Percentiles rank a stretch among this genome's conserved stretches.
Conservation (phyloP, 2,888 invertebrate genomes). For the Ceramica pisi region DNA sequence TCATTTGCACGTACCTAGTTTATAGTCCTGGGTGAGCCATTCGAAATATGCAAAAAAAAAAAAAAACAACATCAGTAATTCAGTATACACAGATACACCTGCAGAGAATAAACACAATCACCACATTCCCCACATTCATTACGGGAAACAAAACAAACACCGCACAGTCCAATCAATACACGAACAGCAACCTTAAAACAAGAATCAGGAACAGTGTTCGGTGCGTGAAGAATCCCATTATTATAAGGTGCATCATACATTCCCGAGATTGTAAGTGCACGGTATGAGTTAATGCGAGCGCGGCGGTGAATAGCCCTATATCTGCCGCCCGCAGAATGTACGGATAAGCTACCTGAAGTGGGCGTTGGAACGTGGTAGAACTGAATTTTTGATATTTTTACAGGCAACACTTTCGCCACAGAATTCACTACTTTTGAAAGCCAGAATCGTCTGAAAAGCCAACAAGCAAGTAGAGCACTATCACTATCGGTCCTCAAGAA, state of each 20-base stretch:
- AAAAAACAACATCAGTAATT: not conserved
- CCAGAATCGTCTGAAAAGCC: no score
- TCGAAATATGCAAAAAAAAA: not conserved
- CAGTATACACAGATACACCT: not conserved
- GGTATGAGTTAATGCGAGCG: constrained; percentile 67
- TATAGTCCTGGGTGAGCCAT: rapidly evolving
- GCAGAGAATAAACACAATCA: not conserved
- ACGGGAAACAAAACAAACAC: constrained; percentile 18
- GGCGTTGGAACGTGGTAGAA: constrained; percentile 51
- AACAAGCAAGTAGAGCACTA: no score
- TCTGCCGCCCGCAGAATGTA: constrained; percentile 65
- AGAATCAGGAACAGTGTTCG: constrained; percentile 45
- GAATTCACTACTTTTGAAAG: not conserved
- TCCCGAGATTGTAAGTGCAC: constrained; percentile 61
- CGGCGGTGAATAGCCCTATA: constrained; percentile 67
- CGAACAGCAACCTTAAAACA: constrained; percentile 37
- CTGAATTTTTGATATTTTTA: constrained; percentile 14
- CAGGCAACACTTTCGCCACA: not conserved
- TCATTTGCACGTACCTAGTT: no score
- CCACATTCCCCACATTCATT: not conserved
- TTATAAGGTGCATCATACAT: constrained; percentile 67
- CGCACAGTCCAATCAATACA: constrained; percentile 44
- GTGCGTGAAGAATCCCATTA: constrained; percentile 69
- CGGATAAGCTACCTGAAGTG: constrained; percentile 65
- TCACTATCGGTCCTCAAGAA: no score